These are phyloP conservation scores for Nemurella pictetii DNA, from an alignment of 2,888 invertebrate genomes.

Conservation along the genomic window DNA sequence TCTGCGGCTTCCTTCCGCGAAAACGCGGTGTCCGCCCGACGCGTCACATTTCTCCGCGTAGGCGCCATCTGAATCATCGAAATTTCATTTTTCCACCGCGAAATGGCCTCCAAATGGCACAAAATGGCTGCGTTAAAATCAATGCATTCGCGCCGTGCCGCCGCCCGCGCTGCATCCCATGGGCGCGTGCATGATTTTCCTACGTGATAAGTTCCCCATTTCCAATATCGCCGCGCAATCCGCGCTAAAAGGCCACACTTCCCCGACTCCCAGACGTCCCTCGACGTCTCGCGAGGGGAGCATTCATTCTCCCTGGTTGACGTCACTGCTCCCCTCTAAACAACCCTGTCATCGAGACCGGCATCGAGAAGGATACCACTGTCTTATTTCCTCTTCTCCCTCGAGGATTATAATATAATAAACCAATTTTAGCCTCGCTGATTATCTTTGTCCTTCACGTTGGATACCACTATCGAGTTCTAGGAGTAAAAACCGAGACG, in stretches of 20 bases:
- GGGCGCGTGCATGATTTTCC: background rate
- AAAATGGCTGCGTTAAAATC: background rate
- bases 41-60: background rate
- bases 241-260: background rate
- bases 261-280: background rate
- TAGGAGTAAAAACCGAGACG: background rate
- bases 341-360: background rate
- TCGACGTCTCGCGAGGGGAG: background rate
- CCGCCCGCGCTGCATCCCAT: background rate
- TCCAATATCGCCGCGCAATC: slow-evolving; percentile 10
- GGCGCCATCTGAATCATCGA: background rate
- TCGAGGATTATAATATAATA: background rate
- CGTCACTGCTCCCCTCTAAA: background rate
- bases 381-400: background rate
- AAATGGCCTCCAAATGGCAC: background rate
- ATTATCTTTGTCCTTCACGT: background rate
- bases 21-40: background rate
- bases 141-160: background rate
- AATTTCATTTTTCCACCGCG: background rate
- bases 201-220: background rate
- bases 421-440: background rate
- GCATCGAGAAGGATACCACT: background rate
- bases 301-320: background rate
- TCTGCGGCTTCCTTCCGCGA: background rate
- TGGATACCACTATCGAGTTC: background rate